Evolutionary conservation across 2,113 vertebrate species (phyloP).

Genomic region (Muntiacus muntjak): DNA sequence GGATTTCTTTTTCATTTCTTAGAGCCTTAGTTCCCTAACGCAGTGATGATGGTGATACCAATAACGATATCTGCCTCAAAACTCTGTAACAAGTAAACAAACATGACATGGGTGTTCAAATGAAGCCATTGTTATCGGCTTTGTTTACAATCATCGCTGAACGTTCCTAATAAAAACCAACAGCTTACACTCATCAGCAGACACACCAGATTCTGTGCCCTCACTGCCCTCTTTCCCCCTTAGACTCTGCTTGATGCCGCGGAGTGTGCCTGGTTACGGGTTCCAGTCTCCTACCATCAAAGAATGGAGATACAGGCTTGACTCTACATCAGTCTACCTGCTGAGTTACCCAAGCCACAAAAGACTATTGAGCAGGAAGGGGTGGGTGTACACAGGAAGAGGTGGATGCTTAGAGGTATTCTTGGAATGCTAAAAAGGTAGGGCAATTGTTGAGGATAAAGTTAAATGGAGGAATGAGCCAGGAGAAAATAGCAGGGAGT

Average conservation of each 20-base stretch:
- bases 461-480: not conserved
- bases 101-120: not conserved
- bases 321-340: not conserved
- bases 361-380: constrained; percentile 36
- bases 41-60: not conserved
- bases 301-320: not conserved
- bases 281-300: not conserved
- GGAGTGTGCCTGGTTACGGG: not conserved
- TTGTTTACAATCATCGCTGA: not conserved
- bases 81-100: not conserved
- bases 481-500: constrained; percentile 57
- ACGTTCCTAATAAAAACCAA: not conserved
- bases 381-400: constrained; percentile 33
- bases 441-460: not conserved
- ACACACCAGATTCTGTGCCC: not conserved
- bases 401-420: constrained; percentile 11
- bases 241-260: not conserved
- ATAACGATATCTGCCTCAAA: not conserved
- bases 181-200: not conserved
- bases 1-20: not conserved
- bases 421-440: constrained; percentile 59
- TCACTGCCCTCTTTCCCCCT: not conserved
- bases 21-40: not conserved
- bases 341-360: constrained; percentile 9
- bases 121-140: not conserved